phyloP scores from a whole-genome alignment of 35 echinoderm and acorn worm species.

The Antedon bifida region DNA sequence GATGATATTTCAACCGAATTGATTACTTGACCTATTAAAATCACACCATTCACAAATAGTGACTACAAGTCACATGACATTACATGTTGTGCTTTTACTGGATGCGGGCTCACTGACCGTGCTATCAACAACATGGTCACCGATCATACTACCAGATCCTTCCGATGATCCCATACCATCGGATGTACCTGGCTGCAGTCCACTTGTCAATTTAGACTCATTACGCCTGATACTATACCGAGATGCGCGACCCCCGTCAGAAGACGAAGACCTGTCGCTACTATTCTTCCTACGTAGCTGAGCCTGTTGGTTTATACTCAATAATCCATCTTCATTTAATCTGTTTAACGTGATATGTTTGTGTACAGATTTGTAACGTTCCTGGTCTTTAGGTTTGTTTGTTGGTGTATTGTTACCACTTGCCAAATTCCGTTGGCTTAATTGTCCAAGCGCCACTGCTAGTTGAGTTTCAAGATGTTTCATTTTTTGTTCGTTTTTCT shows the following conservation, averaged over 20 bases:
- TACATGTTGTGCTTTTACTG: background rate
- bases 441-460: background rate
- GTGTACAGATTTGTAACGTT: background rate
- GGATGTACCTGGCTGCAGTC: background rate
- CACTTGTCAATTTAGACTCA: background rate
- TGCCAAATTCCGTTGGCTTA: background rate
- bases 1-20: no score
- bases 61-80: background rate
- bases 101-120: background rate
- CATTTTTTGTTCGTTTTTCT: background rate
- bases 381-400: background rate
- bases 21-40: no score
- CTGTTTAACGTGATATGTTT: background rate
- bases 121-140: background rate
- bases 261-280: background rate
- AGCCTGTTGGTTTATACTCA: background rate
- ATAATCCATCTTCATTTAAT: background rate
- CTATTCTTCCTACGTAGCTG: background rate
- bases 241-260: background rate
- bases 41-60: no score
- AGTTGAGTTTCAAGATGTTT: background rate
- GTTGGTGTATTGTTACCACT: no score
- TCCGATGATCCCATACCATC: background rate
- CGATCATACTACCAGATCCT: background rate
- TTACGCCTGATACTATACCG: background rate